Base-by-base conservation (phyloP, 1,140 invertebrate genomes). In the Drosophila oshimai region DNA sequence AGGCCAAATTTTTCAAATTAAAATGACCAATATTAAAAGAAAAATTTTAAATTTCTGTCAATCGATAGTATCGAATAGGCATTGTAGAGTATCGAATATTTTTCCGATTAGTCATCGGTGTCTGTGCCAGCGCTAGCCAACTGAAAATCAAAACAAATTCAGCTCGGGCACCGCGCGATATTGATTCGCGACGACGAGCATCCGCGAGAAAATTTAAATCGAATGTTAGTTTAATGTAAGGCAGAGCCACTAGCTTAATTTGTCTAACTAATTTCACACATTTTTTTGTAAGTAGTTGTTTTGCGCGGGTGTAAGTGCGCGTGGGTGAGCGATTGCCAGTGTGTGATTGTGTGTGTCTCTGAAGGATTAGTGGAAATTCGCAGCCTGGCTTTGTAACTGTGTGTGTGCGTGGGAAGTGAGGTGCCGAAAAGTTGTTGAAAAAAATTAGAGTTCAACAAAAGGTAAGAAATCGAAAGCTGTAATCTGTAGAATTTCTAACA, bases 331-430 rank as follows among this genome's bases (percentile, higher is more conserved):
- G n/a, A n/a, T n/a, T n/a, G n/a, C n/a, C n/a, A n/a, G n/a, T 18
- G n/a, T 10, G 12, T 10, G 12, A n/a, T n/a, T 26, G 13, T 15
- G 17, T 37, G 24, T 22, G 13, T 20, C 7, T 39, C 17, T 15
- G 5, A 53, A 61, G 26, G 36, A 58, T 37, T 58, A 37, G 17
- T 15, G 55, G 9, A 24, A 57, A 61, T 3, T 12, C n/a, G 15
- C 10, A 6, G 28, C 2, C 6, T 17, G 15, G 10, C 22, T 28
- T 42, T 41, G 26, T 13, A 26, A 18, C 49, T 60, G 51, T 33
- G 10, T 57, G 36, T 24, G 51, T 24, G 36, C 46, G 28, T 22
- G 17, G 49, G 17, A 47, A 9, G 6, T 24, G 4, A 17, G 28
- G 13, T 10, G 4, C 6, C 7, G 13, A 42, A 58, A 33, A 26